phyloP scores from a whole-genome alignment of 1,140 invertebrate species.

The Drosophila sp. region DNA sequence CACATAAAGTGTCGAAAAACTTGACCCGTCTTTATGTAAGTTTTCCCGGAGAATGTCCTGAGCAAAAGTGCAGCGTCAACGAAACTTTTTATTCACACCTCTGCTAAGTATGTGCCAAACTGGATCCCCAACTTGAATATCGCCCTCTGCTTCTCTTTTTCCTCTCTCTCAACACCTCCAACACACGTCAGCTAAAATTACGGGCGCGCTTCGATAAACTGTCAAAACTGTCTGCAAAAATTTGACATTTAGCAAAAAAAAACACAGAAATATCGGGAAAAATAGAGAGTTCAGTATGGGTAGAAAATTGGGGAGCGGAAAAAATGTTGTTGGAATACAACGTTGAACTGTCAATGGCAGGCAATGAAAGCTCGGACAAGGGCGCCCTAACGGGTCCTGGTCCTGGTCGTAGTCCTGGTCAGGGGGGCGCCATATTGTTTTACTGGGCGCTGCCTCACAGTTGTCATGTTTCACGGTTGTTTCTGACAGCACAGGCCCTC shows the following conservation, averaged over 20 bases:
- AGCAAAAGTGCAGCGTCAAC: slow-evolving; percentile 67
- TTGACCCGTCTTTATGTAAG: slow-evolving; percentile 62
- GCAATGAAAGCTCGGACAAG: slow-evolving; percentile 40
- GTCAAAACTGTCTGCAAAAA: slow-evolving; percentile 83
- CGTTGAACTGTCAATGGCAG: slow-evolving; percentile 78
- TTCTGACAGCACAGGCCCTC: slow-evolving; percentile 65
- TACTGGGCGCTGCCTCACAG: slow-evolving; percentile 67
- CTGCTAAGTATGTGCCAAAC: slow-evolving; percentile 39
- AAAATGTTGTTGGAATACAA: slow-evolving; percentile 70
- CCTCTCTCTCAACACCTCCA: slow-evolving; percentile 64
- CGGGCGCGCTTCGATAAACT: slow-evolving; percentile 80
- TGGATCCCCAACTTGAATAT: slow-evolving; percentile 32
- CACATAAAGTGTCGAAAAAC: slow-evolving; percentile 51
- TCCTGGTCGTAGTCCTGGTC: no score
- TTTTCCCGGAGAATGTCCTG: slow-evolving; percentile 49
- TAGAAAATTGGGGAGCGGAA: slow-evolving; percentile 22
- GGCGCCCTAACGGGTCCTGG: slow-evolving; percentile 18
- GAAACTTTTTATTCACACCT: slow-evolving; percentile 62
- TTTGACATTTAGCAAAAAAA: slow-evolving; percentile 76
- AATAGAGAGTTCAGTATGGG: slow-evolving; percentile 25
- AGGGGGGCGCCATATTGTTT: slow-evolving; percentile 78
- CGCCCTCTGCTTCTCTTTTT: slow-evolving; percentile 20
- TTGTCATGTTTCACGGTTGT: slow-evolving; percentile 80
- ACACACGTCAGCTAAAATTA: slow-evolving; percentile 81
- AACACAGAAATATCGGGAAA: slow-evolving; percentile 15